Conservation (phyloP, 2,888 invertebrate genomes). For the Sylvicola fuscatus region DNA sequence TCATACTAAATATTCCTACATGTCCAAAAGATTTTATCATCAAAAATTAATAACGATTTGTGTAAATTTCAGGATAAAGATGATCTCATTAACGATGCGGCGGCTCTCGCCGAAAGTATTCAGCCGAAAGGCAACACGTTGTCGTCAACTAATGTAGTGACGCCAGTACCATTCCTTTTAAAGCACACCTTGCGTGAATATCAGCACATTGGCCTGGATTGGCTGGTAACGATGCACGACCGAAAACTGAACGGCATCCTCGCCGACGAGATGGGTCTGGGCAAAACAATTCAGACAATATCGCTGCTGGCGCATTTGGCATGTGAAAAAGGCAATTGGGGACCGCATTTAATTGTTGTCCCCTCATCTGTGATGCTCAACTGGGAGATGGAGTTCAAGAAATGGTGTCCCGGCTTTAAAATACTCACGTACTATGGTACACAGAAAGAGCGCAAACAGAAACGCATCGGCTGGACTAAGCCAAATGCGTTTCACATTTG, state of each 20-base stretch:
- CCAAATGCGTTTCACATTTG: constrained; percentile 96
- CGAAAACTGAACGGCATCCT: constrained; percentile 88
- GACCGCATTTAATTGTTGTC: constrained; percentile 95
- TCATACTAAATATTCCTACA: constrained; percentile 10
- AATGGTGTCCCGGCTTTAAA: constrained; percentile 99
- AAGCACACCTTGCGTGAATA: constrained; percentile 84
- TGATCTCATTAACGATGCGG: constrained; percentile 75
- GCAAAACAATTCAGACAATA: constrained; percentile 95
- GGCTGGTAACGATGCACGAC: constrained; percentile 92
- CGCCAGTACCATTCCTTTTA: constrained; percentile 80
- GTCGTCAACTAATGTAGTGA: constrained; percentile 83
- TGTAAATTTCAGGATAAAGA: constrained; percentile 26
- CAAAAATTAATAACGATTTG: too few species aligned
- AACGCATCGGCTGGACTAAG: constrained; percentile 92
- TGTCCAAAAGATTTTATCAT: too few species aligned
- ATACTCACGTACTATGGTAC: constrained; percentile 95
- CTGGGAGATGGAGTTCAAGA: constrained; percentile 99
- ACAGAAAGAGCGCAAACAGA: constrained; percentile 83
- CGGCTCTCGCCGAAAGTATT: constrained; percentile 84
- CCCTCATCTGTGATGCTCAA: constrained; percentile 99
- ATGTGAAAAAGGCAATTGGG: constrained; percentile 78
- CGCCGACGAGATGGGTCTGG: constrained; percentile 94
- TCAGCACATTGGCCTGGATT: constrained; percentile 92
- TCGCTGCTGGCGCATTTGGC: constrained; percentile 86
- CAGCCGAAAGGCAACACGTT: constrained; percentile 97